Evolutionary conservation across 1,140 invertebrate species (phyloP).

Genomic region (Sogatella furcifera): DNA sequence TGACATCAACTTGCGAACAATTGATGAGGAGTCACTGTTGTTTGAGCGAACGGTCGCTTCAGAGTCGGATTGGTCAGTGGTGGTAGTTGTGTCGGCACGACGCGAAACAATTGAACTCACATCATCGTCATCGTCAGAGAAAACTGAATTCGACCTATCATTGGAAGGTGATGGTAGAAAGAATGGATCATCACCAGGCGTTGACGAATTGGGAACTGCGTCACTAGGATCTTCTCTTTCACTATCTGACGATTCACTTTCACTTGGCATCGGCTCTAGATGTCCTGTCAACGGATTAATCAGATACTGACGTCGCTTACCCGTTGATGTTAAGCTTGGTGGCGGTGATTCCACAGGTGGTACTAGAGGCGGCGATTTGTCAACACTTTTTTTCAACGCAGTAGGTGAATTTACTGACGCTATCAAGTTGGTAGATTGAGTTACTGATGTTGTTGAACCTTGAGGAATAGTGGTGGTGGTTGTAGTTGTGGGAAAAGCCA

Average conservation of each 20-base stretch:
- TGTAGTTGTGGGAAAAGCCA: conserved; percentile 12
- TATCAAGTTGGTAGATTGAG: conserved; percentile 22
- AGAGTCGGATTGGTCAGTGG: conserved; percentile 50
- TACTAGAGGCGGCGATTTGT: conserved; percentile 5
- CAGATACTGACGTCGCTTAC: conserved; percentile 58
- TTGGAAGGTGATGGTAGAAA: conserved; percentile 41
- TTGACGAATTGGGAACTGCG: conserved; percentile 14
- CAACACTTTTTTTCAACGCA: background rate
- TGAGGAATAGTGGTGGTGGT: conserved; percentile 9
- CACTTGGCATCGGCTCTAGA: conserved; percentile 66
- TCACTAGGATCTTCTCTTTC: conserved; percentile 33
- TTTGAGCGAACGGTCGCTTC: conserved; percentile 46
- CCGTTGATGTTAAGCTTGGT: conserved; percentile 23
- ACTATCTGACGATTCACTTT: conserved; percentile 38
- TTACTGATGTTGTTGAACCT: conserved; percentile 20
- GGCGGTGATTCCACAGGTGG: conserved; percentile 2
- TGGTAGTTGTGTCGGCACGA: conserved; percentile 37
- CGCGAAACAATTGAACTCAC: conserved; percentile 25
- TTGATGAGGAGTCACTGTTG: conserved; percentile 34
- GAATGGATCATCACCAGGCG: conserved; percentile 33
- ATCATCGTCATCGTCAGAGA: conserved; percentile 32
- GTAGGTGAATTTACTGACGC: conserved; percentile 4
- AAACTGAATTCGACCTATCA: conserved; percentile 47
- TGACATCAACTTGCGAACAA: conserved; percentile 13
- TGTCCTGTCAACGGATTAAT: conserved; percentile 81